These are phyloP conservation scores for Eupithecia subfuscata DNA, from an alignment of 2,888 invertebrate genomes.

Conservation along the genomic window DNA sequence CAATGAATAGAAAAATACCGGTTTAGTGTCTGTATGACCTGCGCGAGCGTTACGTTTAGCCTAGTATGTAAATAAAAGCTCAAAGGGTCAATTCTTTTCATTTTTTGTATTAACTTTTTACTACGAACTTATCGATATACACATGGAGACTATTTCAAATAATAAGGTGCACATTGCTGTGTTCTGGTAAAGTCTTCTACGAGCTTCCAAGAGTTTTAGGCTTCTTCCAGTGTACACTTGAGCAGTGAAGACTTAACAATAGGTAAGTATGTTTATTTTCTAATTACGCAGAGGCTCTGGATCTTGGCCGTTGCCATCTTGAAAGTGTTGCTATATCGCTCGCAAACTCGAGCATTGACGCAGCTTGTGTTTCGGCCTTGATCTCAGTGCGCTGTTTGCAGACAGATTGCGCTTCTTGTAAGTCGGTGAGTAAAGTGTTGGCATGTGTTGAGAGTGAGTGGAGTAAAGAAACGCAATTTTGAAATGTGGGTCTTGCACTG, in stretches of 20 bases:
- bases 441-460: background rate
- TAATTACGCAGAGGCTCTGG: background rate
- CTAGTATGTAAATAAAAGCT: constrained; percentile 1
- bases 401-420: background rate
- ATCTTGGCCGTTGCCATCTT: background rate
- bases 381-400: background rate
- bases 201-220: background rate
- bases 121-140: background rate
- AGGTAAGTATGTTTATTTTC: background rate
- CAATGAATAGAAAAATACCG: background rate
- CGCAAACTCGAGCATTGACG: background rate
- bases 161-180: background rate
- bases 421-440: background rate
- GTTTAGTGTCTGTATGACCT: background rate
- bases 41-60: background rate
- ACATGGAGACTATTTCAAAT: background rate
- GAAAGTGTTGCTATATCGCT: background rate
- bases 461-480: background rate
- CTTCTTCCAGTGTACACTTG: background rate
- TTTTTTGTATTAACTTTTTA: constrained; percentile 4
- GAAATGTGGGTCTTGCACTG: background rate
- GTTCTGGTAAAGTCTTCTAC: background rate
- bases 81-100: background rate
- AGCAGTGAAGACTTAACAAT: background rate
- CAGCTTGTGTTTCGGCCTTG: background rate